A percentile compares a stretch with the other conserved stretches of the same genome.
Evolutionary conservation across 2,888 invertebrate genomes (phyloP).

Genomic region (Netelia melanura): DNA sequence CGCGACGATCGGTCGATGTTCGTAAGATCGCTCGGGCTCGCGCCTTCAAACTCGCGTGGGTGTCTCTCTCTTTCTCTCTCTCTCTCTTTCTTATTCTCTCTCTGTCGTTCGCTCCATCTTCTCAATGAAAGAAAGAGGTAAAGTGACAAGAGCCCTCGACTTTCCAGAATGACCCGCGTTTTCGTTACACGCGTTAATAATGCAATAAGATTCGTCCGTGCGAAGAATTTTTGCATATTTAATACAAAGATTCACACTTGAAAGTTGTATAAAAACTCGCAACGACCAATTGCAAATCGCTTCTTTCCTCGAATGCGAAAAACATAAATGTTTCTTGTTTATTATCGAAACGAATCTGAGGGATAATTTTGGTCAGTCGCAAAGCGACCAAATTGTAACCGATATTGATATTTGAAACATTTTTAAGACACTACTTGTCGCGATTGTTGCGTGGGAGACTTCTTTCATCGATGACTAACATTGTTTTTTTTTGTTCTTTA

Average conservation of each 20-base stretch:
- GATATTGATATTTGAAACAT: constrained; percentile 16
- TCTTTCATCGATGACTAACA: constrained; percentile 47
- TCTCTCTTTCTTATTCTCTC: constrained; percentile 21
- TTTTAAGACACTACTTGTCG: constrained; percentile 26
- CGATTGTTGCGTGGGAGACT: not conserved
- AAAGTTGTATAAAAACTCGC: constrained; percentile 37
- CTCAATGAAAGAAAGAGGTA: constrained; percentile 3
- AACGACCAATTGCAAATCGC: constrained; percentile 55
- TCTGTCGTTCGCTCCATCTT: constrained; percentile 22
- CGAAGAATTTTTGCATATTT: constrained; percentile 64
- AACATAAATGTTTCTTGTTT: constrained; percentile 37
- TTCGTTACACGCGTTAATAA: constrained; percentile 74
- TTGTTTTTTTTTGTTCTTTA: constrained; percentile 31
- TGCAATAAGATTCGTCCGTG: constrained; percentile 73
- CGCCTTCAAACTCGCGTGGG: constrained; percentile 57
- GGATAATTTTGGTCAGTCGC: constrained; percentile 24
- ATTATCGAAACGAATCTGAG: constrained; percentile 50
- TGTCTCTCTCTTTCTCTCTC: constrained; percentile 35
- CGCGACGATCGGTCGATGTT: constrained; percentile 71
- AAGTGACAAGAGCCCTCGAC: constrained; percentile 3
- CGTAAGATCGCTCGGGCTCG: constrained; percentile 55
- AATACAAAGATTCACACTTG: constrained; percentile 26
- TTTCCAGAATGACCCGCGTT: constrained; percentile 57
- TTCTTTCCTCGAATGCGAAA: constrained; percentile 14
- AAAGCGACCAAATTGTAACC: constrained; percentile 45